These are phyloP conservation scores for Brachylomia viminalis DNA, from an alignment of 2,888 invertebrate genomes.

Conservation along the genomic window DNA sequence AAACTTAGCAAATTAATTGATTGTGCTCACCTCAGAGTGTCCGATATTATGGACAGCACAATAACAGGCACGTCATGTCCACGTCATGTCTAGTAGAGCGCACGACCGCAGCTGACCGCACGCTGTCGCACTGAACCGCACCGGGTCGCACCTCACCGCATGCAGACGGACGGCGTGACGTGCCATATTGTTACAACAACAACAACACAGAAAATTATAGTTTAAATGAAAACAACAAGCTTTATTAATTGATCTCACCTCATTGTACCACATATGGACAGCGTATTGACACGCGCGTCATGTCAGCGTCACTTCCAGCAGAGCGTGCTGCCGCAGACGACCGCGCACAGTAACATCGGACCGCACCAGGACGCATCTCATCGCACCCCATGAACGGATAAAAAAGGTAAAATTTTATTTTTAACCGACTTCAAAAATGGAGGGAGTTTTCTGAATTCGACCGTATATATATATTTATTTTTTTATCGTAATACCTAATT, in stretches of 20 bases:
- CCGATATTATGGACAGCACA: slow-evolving; percentile 12
- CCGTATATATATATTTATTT: no score
- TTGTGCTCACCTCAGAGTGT: slow-evolving; percentile 24
- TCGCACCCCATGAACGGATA: not conserved
- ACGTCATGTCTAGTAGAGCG: slow-evolving; percentile 20
- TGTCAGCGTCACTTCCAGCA: slow-evolving; percentile 5
- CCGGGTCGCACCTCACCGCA: not conserved
- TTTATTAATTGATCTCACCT: slow-evolving; percentile 36
- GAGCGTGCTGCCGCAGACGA: slow-evolving; percentile 29
- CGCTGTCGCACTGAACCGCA: slow-evolving; percentile 41
- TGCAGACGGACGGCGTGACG: not conserved
- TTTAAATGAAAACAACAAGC: not conserved
- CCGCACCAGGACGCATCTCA: not conserved
- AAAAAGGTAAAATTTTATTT: not conserved
- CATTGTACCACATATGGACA: not conserved
- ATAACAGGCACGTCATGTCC: slow-evolving; percentile 14
- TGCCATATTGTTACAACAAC: not conserved
- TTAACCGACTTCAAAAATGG: no score
- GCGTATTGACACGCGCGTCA: slow-evolving; percentile 19
- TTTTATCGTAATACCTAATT: no score
- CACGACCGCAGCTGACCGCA: slow-evolving; percentile 49
- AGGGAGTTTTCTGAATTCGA: no score
- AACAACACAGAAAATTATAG: not conserved
- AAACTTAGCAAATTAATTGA: slow-evolving; percentile 27
- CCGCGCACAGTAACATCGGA: slow-evolving; percentile 43